Conservation (phyloP, 2,113 vertebrate genomes). For the Rhynchomys soricoides region DNA sequence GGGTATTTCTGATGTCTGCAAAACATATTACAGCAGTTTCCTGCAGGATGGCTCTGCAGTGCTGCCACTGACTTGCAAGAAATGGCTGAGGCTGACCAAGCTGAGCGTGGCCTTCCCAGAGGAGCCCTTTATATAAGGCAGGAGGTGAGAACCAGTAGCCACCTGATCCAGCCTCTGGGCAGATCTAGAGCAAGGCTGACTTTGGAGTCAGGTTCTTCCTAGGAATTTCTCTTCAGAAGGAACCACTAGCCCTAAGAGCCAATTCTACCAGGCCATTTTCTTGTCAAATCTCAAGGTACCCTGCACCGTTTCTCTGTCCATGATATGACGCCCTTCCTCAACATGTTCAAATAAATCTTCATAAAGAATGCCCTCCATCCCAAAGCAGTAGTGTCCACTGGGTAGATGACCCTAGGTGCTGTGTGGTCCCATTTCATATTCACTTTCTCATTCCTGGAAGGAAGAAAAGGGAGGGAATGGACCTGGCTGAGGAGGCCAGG, state of each 20-base stretch:
- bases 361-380: background rate
- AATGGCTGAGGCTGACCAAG: constrained; percentile 72
- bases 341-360: background rate
- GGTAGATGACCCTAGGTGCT: background rate
- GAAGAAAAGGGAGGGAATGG: background rate
- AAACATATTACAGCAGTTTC: constrained; percentile 83
- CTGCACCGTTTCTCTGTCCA: background rate
- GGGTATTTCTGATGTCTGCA: constrained; percentile 83
- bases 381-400: background rate
- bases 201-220: background rate
- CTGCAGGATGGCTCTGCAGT: constrained; percentile 78
- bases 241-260: background rate
- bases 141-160: constrained; percentile 63
- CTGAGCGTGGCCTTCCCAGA: constrained; percentile 59
- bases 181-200: constrained; percentile 23
- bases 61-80: constrained; percentile 76
- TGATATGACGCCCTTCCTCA: background rate
- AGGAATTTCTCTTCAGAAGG: background rate
- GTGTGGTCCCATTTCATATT: accelerated
- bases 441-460: background rate
- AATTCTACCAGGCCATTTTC: background rate
- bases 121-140: constrained; percentile 60
- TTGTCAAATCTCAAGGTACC: background rate
- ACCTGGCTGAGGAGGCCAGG: no score
- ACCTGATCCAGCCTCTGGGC: constrained; percentile 13